Conservation (phyloP, 2,113 vertebrate species). For the Mugil cephalus region DNA sequence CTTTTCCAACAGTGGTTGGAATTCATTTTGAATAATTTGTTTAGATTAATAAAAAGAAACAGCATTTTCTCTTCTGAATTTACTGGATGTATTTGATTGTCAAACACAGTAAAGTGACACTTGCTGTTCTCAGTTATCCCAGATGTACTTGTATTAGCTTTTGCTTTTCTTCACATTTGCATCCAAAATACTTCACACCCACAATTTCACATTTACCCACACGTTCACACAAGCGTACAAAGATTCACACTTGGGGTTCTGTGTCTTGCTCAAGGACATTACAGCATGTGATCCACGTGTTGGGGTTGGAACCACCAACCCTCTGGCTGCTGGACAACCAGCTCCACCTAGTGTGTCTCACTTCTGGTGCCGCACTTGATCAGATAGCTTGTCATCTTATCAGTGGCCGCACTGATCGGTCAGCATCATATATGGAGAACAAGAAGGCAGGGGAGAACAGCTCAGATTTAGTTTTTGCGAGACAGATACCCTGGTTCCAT, state of each 20-base stretch:
- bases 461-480: constrained; percentile 35
- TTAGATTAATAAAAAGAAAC: too few species aligned
- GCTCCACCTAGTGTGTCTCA: too few species aligned
- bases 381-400: constrained; percentile 1
- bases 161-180: too few species aligned
- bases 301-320: too few species aligned
- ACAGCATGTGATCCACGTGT: too few species aligned
- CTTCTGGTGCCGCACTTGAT: neutral
- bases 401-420: constrained; percentile 5
- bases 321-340: too few species aligned
- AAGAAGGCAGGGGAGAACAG: constrained; percentile 15
- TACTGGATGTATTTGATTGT: constrained; percentile 18
- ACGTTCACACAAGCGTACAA: too few species aligned
- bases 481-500: constrained; percentile 23
- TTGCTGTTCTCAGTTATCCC: neutral
- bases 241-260: too few species aligned
- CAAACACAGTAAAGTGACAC: too few species aligned
- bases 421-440: constrained; percentile 3
- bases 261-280: too few species aligned
- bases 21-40: constrained; percentile 12
- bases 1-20: constrained; percentile 9
- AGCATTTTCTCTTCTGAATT: neutral
- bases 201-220: too few species aligned
- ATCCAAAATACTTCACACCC: too few species aligned
- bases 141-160: neutral